Evolutionary conservation across 2,113 vertebrate genomes (phyloP), one percentile per base, ranked within the genome.

Genomic region (Halcyon malimbica): DNA sequence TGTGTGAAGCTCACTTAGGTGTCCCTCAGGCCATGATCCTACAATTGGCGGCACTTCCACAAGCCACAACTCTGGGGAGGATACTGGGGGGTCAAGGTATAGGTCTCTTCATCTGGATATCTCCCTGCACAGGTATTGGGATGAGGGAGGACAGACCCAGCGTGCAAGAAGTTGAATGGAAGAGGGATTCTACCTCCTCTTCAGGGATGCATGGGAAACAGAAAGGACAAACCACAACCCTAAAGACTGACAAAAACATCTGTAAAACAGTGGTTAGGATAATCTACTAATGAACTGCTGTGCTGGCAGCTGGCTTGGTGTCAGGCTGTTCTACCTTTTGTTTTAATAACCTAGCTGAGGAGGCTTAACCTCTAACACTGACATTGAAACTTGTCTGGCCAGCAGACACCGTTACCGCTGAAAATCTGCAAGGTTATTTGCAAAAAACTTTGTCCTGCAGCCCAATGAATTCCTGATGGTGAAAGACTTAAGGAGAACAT

Each of bases 41-140:
- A 50, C 59, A 13, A 2, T 41, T 16, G 9, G 20, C 80, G 78
- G 76, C 50, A 19, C 42, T 14, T 70, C 18, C 13, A 21, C 16
- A 31, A 37, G 20, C 41, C 31, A 63, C 19, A 7, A 50, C 60
- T 63, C 54, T 14, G 2, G 41, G 18, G 51, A 53, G 26, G 46
- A 25, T 10, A 25, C 35, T 16, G 3, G 8, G 51, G 25, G 62
- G 26, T 16, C 44, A 28, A 13, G 6, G 46, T 35, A 28, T 37
- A 44, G 60, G 37, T 28, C 33, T 46, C 19, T 33, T 42, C 82
- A 57, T 37, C 8, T 37, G 31, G 62, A 46, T 79, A 17, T 79
- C 56, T 14, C 39, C 29, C 19, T 35, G 33, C n/a, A 50, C 0
- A 0, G 41, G 41, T 3, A 2, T 33, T 46, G 33, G 20, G 29